Conservation (phyloP, 2,113 vertebrate genomes). For the Stigmatopora argus region DNA sequence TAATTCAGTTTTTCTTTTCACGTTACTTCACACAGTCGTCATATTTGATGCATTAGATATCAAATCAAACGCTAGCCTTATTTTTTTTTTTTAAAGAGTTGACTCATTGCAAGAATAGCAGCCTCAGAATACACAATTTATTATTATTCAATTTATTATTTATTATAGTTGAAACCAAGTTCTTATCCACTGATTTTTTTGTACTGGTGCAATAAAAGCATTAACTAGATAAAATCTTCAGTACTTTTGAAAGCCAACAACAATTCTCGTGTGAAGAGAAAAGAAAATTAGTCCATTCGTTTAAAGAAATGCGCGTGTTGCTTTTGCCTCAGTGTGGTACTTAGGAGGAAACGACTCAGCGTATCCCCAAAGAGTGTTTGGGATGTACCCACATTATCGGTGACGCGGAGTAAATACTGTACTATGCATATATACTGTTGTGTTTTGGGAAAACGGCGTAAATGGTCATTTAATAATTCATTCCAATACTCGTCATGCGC, state of each 20-base stretch:
- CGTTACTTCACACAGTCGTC: constrained; percentile 3
- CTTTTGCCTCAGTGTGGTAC: background rate
- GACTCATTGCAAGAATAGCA: too few species aligned
- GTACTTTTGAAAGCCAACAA: constrained; percentile 6
- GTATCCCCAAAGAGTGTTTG: background rate
- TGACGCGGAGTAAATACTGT: background rate
- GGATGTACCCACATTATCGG: background rate
- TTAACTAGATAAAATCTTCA: background rate
- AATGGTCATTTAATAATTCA: background rate
- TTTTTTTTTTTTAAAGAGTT: too few species aligned
- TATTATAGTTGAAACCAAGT: background rate
- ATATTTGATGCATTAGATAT: background rate
- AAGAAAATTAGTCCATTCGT: constrained; percentile 54
- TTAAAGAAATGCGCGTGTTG: constrained; percentile 23
- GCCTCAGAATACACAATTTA: background rate
- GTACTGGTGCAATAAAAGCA: background rate
- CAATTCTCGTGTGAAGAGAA: constrained; percentile 21
- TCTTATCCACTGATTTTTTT: background rate
- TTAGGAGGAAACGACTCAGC: background rate
- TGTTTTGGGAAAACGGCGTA: background rate
- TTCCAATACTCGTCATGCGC: background rate
- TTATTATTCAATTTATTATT: background rate
- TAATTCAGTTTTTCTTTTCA: background rate
- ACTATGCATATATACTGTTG: background rate
- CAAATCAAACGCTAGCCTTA: too few species aligned